Evolutionary conservation across 1,140 invertebrate genomes (phyloP).

Genomic region (Leptonema lineaticorne): DNA sequence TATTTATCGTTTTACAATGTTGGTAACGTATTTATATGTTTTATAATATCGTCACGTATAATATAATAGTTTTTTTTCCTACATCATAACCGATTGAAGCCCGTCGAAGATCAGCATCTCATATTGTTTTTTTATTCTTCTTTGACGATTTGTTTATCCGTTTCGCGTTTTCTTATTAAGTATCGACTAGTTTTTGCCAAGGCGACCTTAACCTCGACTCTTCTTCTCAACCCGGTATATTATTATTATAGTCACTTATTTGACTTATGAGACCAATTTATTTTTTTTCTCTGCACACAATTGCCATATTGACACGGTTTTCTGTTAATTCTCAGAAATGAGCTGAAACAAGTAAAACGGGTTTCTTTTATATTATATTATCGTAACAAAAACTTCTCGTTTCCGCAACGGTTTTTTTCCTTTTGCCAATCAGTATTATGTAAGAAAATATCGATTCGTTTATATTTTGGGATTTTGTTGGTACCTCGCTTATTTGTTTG

Average conservation of each 20-base stretch:
- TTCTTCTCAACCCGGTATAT: slow-evolving; percentile 8
- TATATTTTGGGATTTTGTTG: background rate
- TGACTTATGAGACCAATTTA: slow-evolving; percentile 22
- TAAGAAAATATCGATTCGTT: background rate
- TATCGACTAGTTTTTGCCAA: background rate
- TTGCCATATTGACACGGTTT: slow-evolving; percentile 2
- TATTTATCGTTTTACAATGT: no score
- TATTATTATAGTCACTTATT: background rate
- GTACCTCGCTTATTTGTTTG: no score
- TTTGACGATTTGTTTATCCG: slow-evolving; percentile 5
- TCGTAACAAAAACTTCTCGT: background rate
- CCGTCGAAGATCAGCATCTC: no score
- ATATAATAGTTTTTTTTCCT: no score
- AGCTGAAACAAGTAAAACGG: background rate
- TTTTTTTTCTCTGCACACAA: slow-evolving; percentile 11
- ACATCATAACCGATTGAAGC: no score
- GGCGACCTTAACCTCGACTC: slow-evolving; percentile 14
- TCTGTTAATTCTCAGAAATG: slow-evolving; percentile 2
- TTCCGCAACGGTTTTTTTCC: slow-evolving; percentile 1
- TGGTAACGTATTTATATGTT: no score
- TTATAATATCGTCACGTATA: no score
- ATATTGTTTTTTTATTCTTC: no score
- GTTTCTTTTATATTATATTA: background rate
- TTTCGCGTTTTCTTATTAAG: background rate
- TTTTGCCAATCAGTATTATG: background rate